A percentile compares a stretch with the other conserved stretches of the same genome.
phyloP scores from a whole-genome alignment of 2,888 invertebrate species.

The Prenolepis imparis region DNA sequence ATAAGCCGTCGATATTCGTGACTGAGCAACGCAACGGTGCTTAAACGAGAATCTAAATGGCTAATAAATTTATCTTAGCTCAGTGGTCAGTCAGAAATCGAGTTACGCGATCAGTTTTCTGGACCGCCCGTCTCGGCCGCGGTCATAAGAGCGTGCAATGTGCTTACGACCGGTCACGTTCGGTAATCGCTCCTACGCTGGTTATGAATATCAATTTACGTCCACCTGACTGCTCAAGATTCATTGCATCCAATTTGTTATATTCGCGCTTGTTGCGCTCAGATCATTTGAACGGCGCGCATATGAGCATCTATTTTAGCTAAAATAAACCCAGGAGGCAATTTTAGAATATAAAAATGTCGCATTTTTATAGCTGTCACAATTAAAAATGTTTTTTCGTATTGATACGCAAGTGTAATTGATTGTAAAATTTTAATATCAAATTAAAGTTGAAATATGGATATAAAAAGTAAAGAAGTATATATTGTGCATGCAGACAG shows the following conservation, averaged over 20 bases:
- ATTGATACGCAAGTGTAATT: background rate
- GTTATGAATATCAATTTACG: constrained; percentile 75
- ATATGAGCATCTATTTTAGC: background rate
- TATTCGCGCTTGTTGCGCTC: constrained; percentile 17
- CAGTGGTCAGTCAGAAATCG: constrained; percentile 58
- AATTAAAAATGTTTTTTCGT: background rate
- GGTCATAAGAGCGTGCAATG: constrained; percentile 54
- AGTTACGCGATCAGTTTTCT: constrained; percentile 47
- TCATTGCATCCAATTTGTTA: constrained; percentile 66
- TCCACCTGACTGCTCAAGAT: constrained; percentile 67
- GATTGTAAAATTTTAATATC: constrained; percentile 4
- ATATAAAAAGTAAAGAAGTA: background rate
- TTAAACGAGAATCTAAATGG: constrained; percentile 12
- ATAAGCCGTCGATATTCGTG: background rate
- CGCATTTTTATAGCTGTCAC: background rate
- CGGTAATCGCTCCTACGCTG: constrained; percentile 62
- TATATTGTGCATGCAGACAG: constrained; percentile 24
- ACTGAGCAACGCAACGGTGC: background rate
- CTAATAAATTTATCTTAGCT: constrained; percentile 53
- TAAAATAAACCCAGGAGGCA: background rate
- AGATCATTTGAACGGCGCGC: constrained; percentile 2
- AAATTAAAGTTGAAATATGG: background rate
- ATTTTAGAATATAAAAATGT: background rate
- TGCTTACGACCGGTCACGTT: constrained; percentile 67
- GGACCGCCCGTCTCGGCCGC: constrained; percentile 30